Percentiles rank a stretch among this genome's conserved stretches.
Conservation (phyloP, 2,797 vertebrate genomes). For the Synaphobranchus kaupii region DNA sequence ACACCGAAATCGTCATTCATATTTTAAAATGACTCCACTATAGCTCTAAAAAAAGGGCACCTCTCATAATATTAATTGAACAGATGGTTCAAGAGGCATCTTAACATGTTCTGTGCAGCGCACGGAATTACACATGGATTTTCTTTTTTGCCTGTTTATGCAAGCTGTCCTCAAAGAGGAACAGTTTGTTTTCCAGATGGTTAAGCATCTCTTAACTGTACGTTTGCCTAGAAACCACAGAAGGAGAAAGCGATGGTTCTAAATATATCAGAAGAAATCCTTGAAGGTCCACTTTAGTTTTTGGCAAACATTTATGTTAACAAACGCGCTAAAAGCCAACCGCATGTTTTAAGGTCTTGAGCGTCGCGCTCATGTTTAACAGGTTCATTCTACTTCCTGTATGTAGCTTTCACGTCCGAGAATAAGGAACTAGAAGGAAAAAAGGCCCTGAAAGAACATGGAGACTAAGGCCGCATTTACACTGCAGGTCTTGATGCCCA, state of each 20-base stretch:
- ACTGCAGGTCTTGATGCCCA: no score
- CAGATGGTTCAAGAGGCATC: slow-evolving; percentile 1
- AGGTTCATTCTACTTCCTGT: background rate
- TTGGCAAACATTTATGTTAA: background rate
- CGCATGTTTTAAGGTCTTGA: background rate
- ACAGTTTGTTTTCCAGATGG: slow-evolving; percentile 25
- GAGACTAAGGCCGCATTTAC: no score
- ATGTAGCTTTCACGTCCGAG: background rate
- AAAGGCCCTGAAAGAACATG: background rate
- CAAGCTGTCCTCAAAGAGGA: background rate
- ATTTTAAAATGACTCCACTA: background rate
- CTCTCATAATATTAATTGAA: background rate
- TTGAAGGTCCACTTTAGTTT: background rate
- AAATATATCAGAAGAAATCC: background rate
- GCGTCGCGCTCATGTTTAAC: background rate
- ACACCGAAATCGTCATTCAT: background rate
- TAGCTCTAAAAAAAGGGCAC: background rate
- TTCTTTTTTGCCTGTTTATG: slow-evolving; percentile 8
- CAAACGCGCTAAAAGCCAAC: background rate
- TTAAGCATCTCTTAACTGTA: slow-evolving; percentile 10
- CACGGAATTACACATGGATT: background rate
- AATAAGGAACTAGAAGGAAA: background rate
- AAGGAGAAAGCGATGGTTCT: background rate
- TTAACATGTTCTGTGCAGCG: background rate
- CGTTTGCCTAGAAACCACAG: background rate